Evolutionary conservation across 2,888 invertebrate species (phyloP), one percentile per base, ranked within the genome.

Genomic region (Epicampocera succincta): DNA sequence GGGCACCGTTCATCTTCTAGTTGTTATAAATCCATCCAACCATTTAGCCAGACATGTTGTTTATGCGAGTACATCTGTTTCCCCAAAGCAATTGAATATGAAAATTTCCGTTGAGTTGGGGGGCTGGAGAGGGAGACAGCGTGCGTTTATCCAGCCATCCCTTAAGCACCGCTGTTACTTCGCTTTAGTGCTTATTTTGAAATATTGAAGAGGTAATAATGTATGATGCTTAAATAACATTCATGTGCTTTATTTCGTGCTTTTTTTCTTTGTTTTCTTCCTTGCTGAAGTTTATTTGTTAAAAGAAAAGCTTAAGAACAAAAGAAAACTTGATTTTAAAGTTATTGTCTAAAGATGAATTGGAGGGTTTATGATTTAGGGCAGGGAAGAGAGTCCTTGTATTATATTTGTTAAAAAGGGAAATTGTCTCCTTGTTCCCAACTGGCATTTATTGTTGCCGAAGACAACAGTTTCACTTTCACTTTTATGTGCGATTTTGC

Each of bases 181-280:
- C 2, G 40, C 38, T 48, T 63, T 65, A 46, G 56, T 48, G 54
- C 72, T 77, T 68, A 58, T 56, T 60, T 69, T 63, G 61, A 82
- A 69, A 69, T 77, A 65, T 69, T 77, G 73, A 77, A 69, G 77
- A 66, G 77, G 65, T 74, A 77, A 77, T 82, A 73, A 82, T 65
- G 63, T 69, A 50, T 63, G 73, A 33, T 63, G 52, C 73, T 81
- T 73, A 73, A 77, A 68, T 50, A 77, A 50, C 21, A 71, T 63
- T 65, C 63, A 50, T 54, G 46, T 69, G 17, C 66, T 75, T 75
- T 15, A 46, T 3, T 63, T 63, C 33, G n/a, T n/a, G n/a, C n/a
- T n/a, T 17, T 46, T 54, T 25, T 46, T 29, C 17, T 56, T 40
- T 38, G 25, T 73, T 63, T 46, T 48, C 63, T 50, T 8, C 33